A percentile compares a stretch with the other conserved stretches of the same genome.
These are phyloP conservation scores for Cephalopholis sonnerati DNA, from an alignment of 2,113 vertebrate genomes.

Conservation along the genomic window DNA sequence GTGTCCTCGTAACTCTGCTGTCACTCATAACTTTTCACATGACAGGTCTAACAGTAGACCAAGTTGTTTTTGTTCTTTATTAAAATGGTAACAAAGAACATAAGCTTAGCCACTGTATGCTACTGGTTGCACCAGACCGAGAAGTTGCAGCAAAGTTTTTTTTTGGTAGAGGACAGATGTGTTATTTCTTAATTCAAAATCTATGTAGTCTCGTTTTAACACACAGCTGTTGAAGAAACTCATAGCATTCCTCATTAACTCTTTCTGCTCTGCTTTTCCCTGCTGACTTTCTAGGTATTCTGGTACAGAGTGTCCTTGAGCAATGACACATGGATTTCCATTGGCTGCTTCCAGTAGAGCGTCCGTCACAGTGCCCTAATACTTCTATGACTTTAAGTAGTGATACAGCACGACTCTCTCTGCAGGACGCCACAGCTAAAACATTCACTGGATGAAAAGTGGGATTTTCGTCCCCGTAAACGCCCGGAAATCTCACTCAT, in stretches of 20 bases:
- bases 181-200: neutral
- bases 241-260: conserved; percentile 2
- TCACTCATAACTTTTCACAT: conserved; percentile 21
- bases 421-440: neutral
- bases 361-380: neutral
- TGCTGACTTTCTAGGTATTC: conserved; percentile 10
- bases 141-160: neutral
- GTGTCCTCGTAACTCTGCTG: conserved; percentile 1
- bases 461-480: no score
- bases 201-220: neutral
- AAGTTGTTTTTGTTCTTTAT: neutral
- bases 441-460: no score
- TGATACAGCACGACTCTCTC: conserved; percentile 3
- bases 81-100: neutral
- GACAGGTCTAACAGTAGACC: neutral
- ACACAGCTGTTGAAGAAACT: neutral
- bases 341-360: conserved; percentile 22
- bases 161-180: neutral
- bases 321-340: conserved; percentile 40
- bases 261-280: conserved; percentile 14
- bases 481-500: no score
- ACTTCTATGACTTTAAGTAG: conserved; percentile 2
- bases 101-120: neutral
- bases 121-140: neutral
- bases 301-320: conserved; percentile 39